Evolutionary conservation across 1,140 invertebrate genomes (phyloP), one percentile per base, ranked within the genome.

Genomic region (Temnothorax longispinosus): DNA sequence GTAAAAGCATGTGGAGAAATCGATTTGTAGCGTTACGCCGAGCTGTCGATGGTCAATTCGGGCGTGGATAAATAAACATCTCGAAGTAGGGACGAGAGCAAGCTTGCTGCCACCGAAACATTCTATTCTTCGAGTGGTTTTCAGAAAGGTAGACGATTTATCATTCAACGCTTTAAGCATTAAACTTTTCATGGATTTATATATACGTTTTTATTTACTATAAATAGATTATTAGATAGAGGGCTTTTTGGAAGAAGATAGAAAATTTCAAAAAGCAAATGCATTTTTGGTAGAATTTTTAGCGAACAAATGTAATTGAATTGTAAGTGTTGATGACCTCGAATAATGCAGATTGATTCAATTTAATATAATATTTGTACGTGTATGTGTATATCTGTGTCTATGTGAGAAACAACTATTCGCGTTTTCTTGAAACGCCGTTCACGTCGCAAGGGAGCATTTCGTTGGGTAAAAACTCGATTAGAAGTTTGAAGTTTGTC

Each of bases 51-150:
- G 80, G 80, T 84, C 80, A 75, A 74, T 84, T 75, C 80, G 69
- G 54, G 69, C 69, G 69, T 84, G 69, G 80, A 84, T 75, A 84
- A 84, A 84, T 84, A 84, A 84, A 84, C 80, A 84, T 84, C 80
- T 64, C 47, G 69, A 18, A 32, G 21, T 38, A 74, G 41, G 52
- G 27, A 82, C 38, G 65, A 58, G 54, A 82, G 67, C 78, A 44
- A 60, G n/a, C 47, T 60, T 75, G n/a, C 69, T 32, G 32, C 56
- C 56, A 47, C 35, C n/a, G 27, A 75, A 60, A 56, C 44, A 38
- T 75, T 67, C 41, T 75, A 60, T 75, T 84, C 41, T 38, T 62
- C 54, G 69, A 84, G 32, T 60, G 35, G 41, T 82, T 82, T 74
- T 60, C 38, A 3, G 18, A 75, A 58, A 13, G 13, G 27, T 7